Evolutionary conservation across 2,113 vertebrate genomes (phyloP), one percentile per base, ranked within the genome.

Genomic region (Gymnocephalus cernua): DNA sequence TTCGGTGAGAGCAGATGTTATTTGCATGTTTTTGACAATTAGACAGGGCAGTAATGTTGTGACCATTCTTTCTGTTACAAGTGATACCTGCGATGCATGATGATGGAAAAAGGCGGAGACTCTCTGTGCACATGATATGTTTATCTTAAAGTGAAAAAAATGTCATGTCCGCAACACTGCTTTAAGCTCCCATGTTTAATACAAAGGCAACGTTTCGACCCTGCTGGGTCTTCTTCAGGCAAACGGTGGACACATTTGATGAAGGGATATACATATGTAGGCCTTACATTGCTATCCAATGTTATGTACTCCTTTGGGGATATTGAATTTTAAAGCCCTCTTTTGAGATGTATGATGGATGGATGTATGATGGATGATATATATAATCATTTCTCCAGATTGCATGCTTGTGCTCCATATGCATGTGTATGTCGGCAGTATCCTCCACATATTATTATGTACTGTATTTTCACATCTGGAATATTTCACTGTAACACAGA

Each of bases 381-480:
- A n/a, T n/a, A n/a, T 72, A 82, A 79, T 82, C 75, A 51, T 65
- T 38, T 59, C 48, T 35, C 23, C 53, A 70, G 57, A 84, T 77
- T 71, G 62, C 29, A 54, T 65, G 69, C 32, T 59, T 70, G 35
- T 74, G 47, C 69, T 77, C 35, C 35, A 21, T 65, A 23, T 74
- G 75, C 50, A 61, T 27, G 44, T 1, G 1, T 65, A 51, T 68
- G 59, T 45, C 45, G 44, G 27, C 23, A 10, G 3, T 44, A 23
- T 38, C 58, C 68, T 63, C 12, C 38, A 16, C 50, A 51, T 41
- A 14, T 32, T 68, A 32, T 32, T 1, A 32, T 32, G 9, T 16
- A 9, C 25, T 65, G 10, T 16, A n/a, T 45, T 57, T 57, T 62
- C 15, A 29, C 48, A 41, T 25, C 53, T 72, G 54, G 11, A 38